A percentile compares a stretch with the other conserved stretches of the same genome.
These are phyloP conservation scores for Entomobrya proxima DNA, from an alignment of 2,888 invertebrate genomes.

Conservation along the genomic window DNA sequence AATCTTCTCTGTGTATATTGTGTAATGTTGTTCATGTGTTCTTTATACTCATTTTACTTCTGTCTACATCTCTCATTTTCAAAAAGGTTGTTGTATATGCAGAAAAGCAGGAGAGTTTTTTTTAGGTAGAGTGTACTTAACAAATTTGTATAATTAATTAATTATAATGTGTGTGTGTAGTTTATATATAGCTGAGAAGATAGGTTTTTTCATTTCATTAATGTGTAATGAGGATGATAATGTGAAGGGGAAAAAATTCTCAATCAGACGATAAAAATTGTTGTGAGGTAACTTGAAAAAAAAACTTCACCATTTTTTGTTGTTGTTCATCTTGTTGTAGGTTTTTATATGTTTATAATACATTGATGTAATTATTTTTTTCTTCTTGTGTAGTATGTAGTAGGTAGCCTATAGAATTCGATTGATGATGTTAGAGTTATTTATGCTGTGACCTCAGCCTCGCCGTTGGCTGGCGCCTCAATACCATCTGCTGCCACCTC, in stretches of 20 bases:
- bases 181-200: constrained; percentile 27
- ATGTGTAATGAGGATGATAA: constrained; percentile 13
- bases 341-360: constrained; percentile 37
- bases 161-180: constrained; percentile 44
- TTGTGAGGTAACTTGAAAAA: constrained; percentile 68
- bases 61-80: constrained; percentile 8
- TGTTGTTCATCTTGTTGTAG: constrained; percentile 31
- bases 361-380: constrained; percentile 25
- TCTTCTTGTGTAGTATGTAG: constrained; percentile 32
- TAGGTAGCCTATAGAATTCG: constrained; percentile 65
- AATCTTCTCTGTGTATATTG: constrained; percentile 25
- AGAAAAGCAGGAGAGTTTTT: constrained; percentile 25
- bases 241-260: constrained; percentile 51
- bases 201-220: not conserved
- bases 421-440: constrained; percentile 57
- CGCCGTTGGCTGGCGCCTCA: constrained; percentile 71
- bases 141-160: constrained; percentile 6
- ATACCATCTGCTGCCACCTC: constrained; percentile 64
- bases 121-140: constrained; percentile 25
- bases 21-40: too few relatives aligned
- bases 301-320: constrained; percentile 50
- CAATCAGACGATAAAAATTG: constrained; percentile 65
- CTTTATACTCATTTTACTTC: constrained; percentile 6
- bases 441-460: constrained; percentile 71
- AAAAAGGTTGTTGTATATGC: constrained; percentile 12